phyloP scores from a whole-genome alignment of 2,888 invertebrate species.

The Alloscopus bannaensis region DNA sequence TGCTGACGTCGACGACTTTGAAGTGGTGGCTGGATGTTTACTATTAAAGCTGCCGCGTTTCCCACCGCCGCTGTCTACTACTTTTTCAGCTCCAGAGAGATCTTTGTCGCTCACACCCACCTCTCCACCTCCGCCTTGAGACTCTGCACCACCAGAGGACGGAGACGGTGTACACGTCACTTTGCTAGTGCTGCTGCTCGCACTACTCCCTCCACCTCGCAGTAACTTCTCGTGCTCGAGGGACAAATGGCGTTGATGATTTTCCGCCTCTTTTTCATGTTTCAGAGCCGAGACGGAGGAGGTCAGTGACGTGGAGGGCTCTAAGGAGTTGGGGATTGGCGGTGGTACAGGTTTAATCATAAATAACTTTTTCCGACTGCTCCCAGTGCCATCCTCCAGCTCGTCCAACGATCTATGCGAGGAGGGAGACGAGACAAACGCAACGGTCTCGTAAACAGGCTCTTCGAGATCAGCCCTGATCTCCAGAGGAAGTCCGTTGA shows the following conservation, averaged over 20 bases:
- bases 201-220: constrained; percentile 9
- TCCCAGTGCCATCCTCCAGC: background rate
- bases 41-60: constrained; percentile 15
- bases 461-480: constrained; percentile 72
- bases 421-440: constrained; percentile 30
- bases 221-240: constrained; percentile 50
- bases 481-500: constrained; percentile 75
- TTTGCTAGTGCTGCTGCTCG: constrained; percentile 35
- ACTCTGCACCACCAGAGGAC: constrained; percentile 28
- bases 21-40: constrained; percentile 7
- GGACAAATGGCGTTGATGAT: constrained; percentile 61
- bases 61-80: background rate
- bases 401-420: constrained; percentile 3
- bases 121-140: constrained; percentile 23
- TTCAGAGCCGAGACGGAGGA: constrained; percentile 61
- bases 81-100: background rate
- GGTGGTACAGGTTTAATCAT: constrained; percentile 25
- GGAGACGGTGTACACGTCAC: constrained; percentile 31
- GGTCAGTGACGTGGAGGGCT: constrained; percentile 18
- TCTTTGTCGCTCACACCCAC: constrained; percentile 13
- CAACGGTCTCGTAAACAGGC: constrained; percentile 74
- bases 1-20: constrained; percentile 47
- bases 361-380: constrained; percentile 13
- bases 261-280: constrained; percentile 75
- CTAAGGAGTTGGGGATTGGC: constrained; percentile 16